Base-by-base conservation (phyloP, 2,797 vertebrate genomes). In the Spondyliosoma cantharus region DNA sequence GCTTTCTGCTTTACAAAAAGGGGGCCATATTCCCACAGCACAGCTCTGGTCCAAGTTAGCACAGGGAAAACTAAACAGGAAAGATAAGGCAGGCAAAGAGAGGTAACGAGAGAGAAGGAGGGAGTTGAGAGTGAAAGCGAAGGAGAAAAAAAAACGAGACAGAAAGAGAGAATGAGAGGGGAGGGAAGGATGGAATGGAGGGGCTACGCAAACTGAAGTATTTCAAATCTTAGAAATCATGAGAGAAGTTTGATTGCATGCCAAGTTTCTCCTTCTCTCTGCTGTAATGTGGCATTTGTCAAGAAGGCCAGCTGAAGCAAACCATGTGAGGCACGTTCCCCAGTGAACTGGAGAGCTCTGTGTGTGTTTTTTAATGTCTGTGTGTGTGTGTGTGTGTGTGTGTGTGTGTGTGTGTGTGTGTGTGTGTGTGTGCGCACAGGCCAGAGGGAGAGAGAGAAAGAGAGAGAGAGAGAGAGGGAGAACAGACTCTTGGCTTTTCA, bases 251-350 rank as follows among this genome's bases (percentile, higher is more conserved):
- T 95, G 94, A 93, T 82, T 77, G 67, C 65, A 59, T 84, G 95
- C 93, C 93, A 94, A 80, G 90, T 94, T 93, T 90, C 80, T 92
- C 86, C 78, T 82, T 89, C 85, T 76, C 75, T 82, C 75, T n/a
- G 42, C 78, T 86, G 89, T 90, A 91, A 91, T 94, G 89, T 93
- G 91, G 94, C 91, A 93, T 95, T 95, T 95, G 92, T 95, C 91
- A 95, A 87, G 87, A 92, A 91, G 90, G 89, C 76, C 87, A 90
- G 78, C 87, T 93, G 93, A 92, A 93, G 92, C 87, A 91, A 94
- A 93, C 91, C 88, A 91, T 85, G 73, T 90, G 90, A 94, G 92
- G 86, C 85, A 90, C 83, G 77, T 64, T 90, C 86, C 88, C 85
- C 66, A 57, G 77, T 86, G 82, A 92, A 92, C 78, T 72, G 29